phyloP scores from a whole-genome alignment of 2,113 vertebrate genomes.

The Manacus vitellinus region DNA sequence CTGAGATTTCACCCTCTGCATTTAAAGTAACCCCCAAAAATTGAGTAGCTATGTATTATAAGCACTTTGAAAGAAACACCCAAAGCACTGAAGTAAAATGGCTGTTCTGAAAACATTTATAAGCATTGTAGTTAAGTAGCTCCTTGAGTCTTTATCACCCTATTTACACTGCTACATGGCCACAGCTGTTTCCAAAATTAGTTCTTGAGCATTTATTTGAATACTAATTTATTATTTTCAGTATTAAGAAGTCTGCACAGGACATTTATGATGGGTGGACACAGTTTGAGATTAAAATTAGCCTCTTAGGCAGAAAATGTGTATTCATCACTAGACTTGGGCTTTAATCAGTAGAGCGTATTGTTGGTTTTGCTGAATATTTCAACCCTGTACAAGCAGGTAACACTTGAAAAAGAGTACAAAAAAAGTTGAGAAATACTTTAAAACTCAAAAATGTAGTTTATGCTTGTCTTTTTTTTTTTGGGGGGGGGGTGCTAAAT shows the following conservation, averaged over 20 bases:
- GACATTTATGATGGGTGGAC: not conserved
- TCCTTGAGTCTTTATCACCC: not conserved
- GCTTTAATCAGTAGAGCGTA: not conserved
- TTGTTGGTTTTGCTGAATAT: not conserved
- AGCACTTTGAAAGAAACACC: not conserved
- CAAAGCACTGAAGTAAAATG: not conserved
- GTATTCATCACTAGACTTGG: not conserved
- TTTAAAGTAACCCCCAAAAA: not conserved
- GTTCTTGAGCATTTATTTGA: constrained; percentile 14
- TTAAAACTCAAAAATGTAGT: not conserved
- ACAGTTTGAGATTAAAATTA: not conserved
- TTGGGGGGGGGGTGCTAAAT: not conserved
- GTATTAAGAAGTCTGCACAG: not conserved
- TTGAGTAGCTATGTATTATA: not conserved
- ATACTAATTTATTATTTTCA: constrained; percentile 6
- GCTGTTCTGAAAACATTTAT: not conserved
- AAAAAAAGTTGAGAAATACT: not conserved
- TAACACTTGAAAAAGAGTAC: not conserved
- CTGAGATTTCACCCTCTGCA: not conserved
- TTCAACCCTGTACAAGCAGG: not conserved
- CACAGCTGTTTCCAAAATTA: not conserved
- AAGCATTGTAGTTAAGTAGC: not conserved
- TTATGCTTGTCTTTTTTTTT: not conserved
- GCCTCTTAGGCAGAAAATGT: not conserved
- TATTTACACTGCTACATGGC: not conserved